These are phyloP conservation scores for Oppia nitens DNA, from an alignment of 1,140 invertebrate genomes.

Conservation along the genomic window DNA sequence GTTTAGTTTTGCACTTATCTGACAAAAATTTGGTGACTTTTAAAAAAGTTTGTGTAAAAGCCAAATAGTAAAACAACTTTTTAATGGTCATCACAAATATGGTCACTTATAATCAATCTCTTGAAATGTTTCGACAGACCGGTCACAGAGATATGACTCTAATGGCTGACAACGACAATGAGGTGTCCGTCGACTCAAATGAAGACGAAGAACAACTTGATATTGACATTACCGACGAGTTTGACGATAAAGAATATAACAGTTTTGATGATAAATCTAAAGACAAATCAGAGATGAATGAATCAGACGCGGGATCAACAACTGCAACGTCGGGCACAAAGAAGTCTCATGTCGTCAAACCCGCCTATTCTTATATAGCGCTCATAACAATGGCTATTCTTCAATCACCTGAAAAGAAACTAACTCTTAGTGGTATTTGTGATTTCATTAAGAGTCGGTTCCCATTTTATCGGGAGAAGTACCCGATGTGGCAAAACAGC, in stretches of 20 bases:
- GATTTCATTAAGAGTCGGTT: conserved; percentile 89
- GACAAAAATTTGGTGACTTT: too few relatives aligned
- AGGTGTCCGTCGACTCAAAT: not conserved
- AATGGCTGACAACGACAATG: not conserved
- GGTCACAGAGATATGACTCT: not conserved
- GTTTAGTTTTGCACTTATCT: too few relatives aligned
- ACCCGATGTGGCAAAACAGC: conserved; percentile 89
- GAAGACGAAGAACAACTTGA: not conserved
- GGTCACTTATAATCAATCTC: not conserved
- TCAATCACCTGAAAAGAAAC: conserved; percentile 33
- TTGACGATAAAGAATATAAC: conserved; percentile 17
- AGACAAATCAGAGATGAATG: not conserved
- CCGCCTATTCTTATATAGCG: conserved; percentile 77
- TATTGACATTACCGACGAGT: conserved; percentile 14
- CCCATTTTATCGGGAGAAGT: conserved; percentile 86
- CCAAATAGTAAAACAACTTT: too few relatives aligned
- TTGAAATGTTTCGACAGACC: not conserved
- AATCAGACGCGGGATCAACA: not conserved
- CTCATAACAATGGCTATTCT: conserved; percentile 45
- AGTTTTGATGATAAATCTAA: not conserved
- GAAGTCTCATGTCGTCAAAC: conserved; percentile 52
- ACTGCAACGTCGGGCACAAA: too few relatives aligned
- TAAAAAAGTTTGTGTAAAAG: too few relatives aligned
- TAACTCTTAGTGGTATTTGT: conserved; percentile 38
- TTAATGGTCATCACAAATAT: too few relatives aligned